Evolutionary conservation across 2,888 invertebrate genomes (phyloP).

Genomic region (Stenoptilia bipunctidactyla): DNA sequence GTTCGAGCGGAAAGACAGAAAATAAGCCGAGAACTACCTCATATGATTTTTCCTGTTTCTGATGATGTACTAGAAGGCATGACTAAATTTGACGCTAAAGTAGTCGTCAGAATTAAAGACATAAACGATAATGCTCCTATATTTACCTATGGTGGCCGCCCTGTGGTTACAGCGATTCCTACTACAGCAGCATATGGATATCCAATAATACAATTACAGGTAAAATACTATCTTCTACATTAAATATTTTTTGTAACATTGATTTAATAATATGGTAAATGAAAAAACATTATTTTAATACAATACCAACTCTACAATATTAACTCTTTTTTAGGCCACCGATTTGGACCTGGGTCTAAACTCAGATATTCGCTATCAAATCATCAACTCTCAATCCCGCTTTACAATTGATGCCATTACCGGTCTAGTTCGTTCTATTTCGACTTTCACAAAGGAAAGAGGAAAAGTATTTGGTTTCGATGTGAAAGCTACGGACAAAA

Average conservation of each 20-base stretch:
- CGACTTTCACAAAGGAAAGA: conserved; percentile 76
- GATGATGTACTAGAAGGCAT: conserved; percentile 80
- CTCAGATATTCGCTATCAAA: conserved; percentile 84
- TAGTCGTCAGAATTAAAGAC: conserved; percentile 82
- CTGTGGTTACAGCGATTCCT: conserved; percentile 86
- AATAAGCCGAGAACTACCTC: conserved; percentile 77
- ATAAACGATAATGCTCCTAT: conserved; percentile 87
- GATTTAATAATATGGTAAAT: background rate
- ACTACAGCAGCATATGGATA: conserved; percentile 86
- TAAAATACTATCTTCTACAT: conserved; percentile 30
- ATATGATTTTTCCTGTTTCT: conserved; percentile 82
- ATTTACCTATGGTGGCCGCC: conserved; percentile 80
- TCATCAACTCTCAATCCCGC: conserved; percentile 81
- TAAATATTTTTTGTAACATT: background rate
- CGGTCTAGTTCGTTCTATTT: conserved; percentile 81
- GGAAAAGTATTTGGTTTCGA: conserved; percentile 88
- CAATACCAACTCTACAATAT: background rate
- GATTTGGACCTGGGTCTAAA: conserved; percentile 83
- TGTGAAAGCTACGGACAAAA: conserved; percentile 87
- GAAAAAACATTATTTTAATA: background rate
- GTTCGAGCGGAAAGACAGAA: conserved; percentile 67
- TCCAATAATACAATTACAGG: conserved; percentile 81
- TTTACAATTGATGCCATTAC: conserved; percentile 84
- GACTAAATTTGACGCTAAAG: conserved; percentile 82
- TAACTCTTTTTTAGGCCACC: conserved; percentile 66